Conservation (phyloP, 2,113 vertebrate genomes). For the Catagonus wagneri region DNA sequence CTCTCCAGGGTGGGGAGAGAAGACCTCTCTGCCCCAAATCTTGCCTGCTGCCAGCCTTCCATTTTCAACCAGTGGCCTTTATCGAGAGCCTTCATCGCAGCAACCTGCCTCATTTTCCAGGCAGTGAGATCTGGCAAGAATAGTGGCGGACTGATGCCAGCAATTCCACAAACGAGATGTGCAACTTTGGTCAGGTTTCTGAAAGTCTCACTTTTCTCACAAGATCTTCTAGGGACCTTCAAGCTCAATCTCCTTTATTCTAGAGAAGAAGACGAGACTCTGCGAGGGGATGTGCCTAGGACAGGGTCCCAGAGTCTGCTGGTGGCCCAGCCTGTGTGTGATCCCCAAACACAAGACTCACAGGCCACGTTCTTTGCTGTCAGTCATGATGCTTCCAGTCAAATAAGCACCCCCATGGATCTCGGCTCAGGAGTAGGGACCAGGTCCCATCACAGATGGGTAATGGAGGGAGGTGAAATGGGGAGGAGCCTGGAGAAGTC, state of each 20-base stretch:
- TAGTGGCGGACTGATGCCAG: background rate
- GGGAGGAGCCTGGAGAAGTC: background rate
- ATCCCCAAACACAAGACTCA: background rate
- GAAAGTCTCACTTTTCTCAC: background rate
- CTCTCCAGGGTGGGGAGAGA: background rate
- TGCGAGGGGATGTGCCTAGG: background rate
- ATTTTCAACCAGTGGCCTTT: background rate
- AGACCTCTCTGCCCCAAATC: background rate
- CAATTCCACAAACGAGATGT: background rate
- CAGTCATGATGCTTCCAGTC: background rate
- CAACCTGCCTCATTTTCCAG: background rate
- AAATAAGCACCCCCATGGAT: background rate
- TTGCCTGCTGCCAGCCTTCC: background rate
- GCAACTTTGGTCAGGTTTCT: background rate
- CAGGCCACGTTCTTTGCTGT: background rate
- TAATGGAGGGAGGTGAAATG: too few species aligned
- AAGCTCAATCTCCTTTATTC: background rate
- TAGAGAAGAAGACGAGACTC: background rate
- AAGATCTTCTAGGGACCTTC: background rate
- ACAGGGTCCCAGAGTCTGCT: background rate
- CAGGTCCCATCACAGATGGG: background rate
- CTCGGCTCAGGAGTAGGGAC: background rate
- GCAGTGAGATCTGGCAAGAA: background rate
- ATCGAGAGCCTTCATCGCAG: too few species aligned
- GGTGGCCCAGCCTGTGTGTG: background rate